Evolutionary conservation across 2,888 invertebrate species (phyloP).

Genomic region (Noctua janthina): DNA sequence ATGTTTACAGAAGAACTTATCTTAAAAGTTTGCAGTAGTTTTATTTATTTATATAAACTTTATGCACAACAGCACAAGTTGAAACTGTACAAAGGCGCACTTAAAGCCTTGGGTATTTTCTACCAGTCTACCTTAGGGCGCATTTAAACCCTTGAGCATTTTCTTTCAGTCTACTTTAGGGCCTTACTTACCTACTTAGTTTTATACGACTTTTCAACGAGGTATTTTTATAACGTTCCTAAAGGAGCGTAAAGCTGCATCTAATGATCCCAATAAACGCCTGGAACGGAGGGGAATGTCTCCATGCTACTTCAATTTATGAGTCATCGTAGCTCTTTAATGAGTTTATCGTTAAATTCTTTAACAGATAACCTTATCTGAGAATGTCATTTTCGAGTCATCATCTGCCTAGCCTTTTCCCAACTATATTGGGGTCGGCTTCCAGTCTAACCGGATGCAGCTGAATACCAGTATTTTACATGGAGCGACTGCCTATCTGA

Average conservation of each 20-base stretch:
- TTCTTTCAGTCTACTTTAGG: too few relatives aligned
- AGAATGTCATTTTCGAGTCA: background rate
- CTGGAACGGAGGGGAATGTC: background rate
- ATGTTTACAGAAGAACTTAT: background rate
- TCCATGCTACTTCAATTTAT: constrained; percentile 24
- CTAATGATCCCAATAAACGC: constrained; percentile 45
- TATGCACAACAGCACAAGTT: too few relatives aligned
- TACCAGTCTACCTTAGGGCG: too few relatives aligned
- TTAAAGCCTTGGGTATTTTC: too few relatives aligned
- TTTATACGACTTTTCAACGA: background rate
- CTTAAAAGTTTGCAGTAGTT: constrained; percentile 3
- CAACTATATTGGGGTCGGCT: too few relatives aligned
- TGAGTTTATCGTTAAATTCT: constrained; percentile 32
- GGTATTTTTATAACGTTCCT: constrained; percentile 19
- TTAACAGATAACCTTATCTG: constrained; percentile 35
- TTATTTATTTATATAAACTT: background rate
- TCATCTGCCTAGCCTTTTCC: too few relatives aligned
- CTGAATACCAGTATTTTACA: too few relatives aligned
- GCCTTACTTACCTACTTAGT: background rate
- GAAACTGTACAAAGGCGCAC: too few relatives aligned
- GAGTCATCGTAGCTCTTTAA: constrained; percentile 13
- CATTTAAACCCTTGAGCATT: too few relatives aligned
- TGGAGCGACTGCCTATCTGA: too few relatives aligned
- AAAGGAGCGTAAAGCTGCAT: background rate
- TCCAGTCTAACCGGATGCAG: too few relatives aligned